phyloP scores from a whole-genome alignment of 2,113 vertebrate species.

The Patagioenas fasciata region DNA sequence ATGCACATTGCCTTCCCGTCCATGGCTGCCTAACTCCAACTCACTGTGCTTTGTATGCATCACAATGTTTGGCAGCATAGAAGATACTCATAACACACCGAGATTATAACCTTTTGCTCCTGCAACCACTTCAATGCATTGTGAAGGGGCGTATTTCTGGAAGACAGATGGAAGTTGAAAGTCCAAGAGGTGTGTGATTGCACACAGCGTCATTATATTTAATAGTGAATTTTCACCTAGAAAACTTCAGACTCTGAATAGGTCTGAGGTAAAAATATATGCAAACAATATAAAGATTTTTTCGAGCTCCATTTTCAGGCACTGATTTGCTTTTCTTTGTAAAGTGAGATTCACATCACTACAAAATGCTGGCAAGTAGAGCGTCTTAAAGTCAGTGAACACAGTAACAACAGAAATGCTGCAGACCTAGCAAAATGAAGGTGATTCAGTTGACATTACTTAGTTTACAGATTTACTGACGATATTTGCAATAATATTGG shows the following conservation, averaged over 20 bases:
- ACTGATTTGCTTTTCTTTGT: neutral
- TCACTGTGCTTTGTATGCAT: neutral
- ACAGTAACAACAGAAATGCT: neutral
- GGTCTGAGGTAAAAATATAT: neutral
- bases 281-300: neutral
- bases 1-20: neutral
- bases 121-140: neutral
- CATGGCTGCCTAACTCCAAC: neutral
- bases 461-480: neutral
- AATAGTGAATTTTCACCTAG: neutral
- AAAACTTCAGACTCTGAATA: neutral
- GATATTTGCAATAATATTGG: neutral
- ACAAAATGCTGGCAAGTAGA: neutral
- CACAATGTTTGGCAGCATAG: neutral
- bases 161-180: neutral
- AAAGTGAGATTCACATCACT: neutral
- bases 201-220: neutral
- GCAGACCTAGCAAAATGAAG: neutral
- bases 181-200: neutral
- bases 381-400: neutral
- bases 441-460: neutral
- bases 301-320: neutral
- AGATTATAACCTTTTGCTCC: neutral
- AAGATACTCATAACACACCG: neutral
- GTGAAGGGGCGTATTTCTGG: neutral